Percentiles rank a stretch among this genome's conserved stretches.
phyloP scores from a whole-genome alignment of 1,140 invertebrate genomes.

The Dendroctonus valens region DNA sequence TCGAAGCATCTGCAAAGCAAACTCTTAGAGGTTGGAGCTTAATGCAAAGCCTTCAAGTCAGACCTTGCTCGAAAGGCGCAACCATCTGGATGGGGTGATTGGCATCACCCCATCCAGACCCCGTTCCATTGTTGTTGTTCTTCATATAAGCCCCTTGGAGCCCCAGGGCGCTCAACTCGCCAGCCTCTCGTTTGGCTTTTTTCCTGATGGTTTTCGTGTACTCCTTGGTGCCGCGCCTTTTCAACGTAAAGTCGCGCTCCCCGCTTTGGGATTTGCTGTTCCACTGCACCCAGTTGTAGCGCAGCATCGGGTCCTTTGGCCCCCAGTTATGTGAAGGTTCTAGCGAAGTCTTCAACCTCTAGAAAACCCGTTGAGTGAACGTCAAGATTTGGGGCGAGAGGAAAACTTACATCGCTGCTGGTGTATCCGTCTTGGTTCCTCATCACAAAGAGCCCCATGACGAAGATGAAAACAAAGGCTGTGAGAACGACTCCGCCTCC shows the following conservation, averaged over 20 bases:
- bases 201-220: slow-evolving; percentile 60
- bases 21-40: background rate
- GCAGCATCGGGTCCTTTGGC: slow-evolving; percentile 59
- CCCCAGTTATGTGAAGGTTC: slow-evolving; percentile 62
- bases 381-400: background rate
- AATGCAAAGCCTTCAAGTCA: no score
- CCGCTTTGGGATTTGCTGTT: slow-evolving; percentile 49
- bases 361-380: slow-evolving; percentile 16
- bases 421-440: slow-evolving; percentile 46
- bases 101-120: no score
- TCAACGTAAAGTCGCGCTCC: slow-evolving; percentile 58
- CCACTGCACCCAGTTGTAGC: slow-evolving; percentile 61
- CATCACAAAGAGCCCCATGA: slow-evolving; percentile 49
- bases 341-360: slow-evolving; percentile 60
- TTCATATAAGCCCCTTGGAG: slow-evolving; percentile 23
- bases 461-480: slow-evolving; percentile 49
- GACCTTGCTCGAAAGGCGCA: no score
- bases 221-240: slow-evolving; percentile 59
- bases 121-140: slow-evolving; percentile 18
- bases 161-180: slow-evolving; percentile 17
- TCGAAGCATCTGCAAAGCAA: slow-evolving; percentile 6
- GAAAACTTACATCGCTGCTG: slow-evolving; percentile 43
- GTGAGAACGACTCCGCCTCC: slow-evolving; percentile 52
- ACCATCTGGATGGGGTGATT: no score
- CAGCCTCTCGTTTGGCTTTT: slow-evolving; percentile 36